Conservation (phyloP, 1,140 invertebrate species). For the Glossosoma conforme region DNA sequence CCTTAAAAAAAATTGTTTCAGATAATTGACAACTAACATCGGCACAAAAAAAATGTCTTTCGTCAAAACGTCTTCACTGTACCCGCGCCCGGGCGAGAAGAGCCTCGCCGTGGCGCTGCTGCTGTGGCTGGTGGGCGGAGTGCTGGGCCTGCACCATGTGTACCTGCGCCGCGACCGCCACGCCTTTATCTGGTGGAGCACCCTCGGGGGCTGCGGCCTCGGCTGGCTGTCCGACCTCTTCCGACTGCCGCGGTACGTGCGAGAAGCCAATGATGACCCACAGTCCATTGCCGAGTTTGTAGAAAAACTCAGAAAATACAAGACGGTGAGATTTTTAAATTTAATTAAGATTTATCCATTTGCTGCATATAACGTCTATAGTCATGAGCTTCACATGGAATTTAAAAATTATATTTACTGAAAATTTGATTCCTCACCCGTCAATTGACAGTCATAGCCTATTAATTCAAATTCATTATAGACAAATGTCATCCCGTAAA, state of each 20-base stretch:
- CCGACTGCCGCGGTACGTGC: constrained; percentile 80
- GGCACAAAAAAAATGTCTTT: background rate
- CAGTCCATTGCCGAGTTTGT: constrained; percentile 63
- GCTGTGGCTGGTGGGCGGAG: constrained; percentile 80
- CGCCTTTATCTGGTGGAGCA: constrained; percentile 82
- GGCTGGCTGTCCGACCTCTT: constrained; percentile 86
- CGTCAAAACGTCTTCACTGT: background rate
- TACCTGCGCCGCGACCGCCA: constrained; percentile 87
- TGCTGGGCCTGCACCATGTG: constrained; percentile 86
- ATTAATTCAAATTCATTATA: no score
- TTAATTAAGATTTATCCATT: no score
- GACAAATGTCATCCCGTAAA: no score
- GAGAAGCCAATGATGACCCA: constrained; percentile 77
- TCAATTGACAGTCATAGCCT: no score
- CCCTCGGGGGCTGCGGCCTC: constrained; percentile 79
- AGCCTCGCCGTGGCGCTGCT: constrained; percentile 72
- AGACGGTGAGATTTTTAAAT: no score
- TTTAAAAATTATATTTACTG: no score
- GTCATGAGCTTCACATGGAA: no score
- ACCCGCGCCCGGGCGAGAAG: constrained; percentile 45
- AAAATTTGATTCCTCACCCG: no score
- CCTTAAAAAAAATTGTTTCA: no score
- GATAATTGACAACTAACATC: no score
- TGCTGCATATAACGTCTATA: no score
- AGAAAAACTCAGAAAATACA: constrained; percentile 54